Evolutionary conservation across 2,888 invertebrate species (phyloP).

Genomic region (Sympetrum striolatum): DNA sequence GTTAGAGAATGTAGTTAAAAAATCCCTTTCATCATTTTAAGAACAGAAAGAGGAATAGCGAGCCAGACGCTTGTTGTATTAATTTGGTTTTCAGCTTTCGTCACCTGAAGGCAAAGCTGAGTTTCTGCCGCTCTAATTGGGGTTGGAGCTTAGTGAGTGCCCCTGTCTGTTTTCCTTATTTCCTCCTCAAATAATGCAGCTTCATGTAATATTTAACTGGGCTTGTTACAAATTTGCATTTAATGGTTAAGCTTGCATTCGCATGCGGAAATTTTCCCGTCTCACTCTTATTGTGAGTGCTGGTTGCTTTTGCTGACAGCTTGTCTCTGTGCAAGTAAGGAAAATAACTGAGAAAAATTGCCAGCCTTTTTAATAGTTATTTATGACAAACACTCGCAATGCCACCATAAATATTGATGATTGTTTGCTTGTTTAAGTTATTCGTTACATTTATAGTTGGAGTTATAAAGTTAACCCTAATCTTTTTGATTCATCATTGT

Average conservation of each 20-base stretch:
- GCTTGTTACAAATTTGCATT: not conserved
- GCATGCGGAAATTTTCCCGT: not conserved
- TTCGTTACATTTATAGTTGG: not conserved
- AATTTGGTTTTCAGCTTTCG: slow-evolving; percentile 17
- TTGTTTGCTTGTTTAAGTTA: not conserved
- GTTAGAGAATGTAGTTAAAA: not conserved
- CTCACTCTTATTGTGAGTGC: not conserved
- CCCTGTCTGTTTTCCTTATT: not conserved
- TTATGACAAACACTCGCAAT: no score
- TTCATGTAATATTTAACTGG: not conserved
- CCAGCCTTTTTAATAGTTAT: no score
- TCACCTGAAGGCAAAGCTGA: not conserved
- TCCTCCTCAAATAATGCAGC: not conserved
- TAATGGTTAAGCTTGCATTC: not conserved
- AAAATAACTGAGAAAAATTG: no score
- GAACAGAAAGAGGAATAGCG: not conserved
- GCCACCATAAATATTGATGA: no score
- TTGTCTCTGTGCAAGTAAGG: not conserved
- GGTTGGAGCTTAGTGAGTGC: not conserved
- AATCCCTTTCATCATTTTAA: not conserved
- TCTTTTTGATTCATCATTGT: no score
- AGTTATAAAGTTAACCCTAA: not conserved
- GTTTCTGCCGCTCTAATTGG: not conserved
- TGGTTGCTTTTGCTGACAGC: not conserved
- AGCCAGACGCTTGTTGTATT: not conserved